Evolutionary conservation across 1,140 invertebrate genomes (phyloP).

Genomic region (Tribolium castaneum): DNA sequence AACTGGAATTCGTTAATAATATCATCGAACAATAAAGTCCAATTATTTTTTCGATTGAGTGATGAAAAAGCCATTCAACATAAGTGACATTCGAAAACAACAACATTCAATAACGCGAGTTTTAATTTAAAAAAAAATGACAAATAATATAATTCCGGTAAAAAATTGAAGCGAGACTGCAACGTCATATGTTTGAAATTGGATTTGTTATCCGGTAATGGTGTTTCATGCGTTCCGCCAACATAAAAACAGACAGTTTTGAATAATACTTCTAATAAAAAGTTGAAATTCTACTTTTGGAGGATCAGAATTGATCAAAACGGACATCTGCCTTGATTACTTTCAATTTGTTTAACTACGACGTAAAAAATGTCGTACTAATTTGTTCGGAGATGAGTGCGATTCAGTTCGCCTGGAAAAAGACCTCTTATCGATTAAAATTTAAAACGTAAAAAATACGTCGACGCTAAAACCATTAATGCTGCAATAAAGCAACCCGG

Average conservation of each 20-base stretch:
- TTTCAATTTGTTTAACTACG: background rate
- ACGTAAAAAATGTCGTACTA: conserved; percentile 12
- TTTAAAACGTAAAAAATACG: background rate
- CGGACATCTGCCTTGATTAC: background rate
- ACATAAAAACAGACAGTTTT: background rate
- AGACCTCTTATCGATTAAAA: background rate
- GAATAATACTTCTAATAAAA: background rate
- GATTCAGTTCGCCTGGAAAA: background rate
- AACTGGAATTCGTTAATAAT: background rate
- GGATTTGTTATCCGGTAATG: background rate
- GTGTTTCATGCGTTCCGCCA: background rate
- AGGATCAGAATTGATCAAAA: background rate
- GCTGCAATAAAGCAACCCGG: background rate
- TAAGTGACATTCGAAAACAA: background rate
- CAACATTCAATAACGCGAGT: background rate
- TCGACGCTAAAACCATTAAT: background rate
- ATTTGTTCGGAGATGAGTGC: background rate
- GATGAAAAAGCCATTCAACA: background rate
- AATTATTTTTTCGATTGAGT: background rate
- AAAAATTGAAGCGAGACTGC: background rate
- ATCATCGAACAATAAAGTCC: background rate
- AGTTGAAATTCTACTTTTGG: background rate
- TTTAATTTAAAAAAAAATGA: background rate
- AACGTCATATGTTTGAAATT: background rate
- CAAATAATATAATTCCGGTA: background rate